Conservation (phyloP, 2,888 invertebrate species). For the Tyria jacobaeae region DNA sequence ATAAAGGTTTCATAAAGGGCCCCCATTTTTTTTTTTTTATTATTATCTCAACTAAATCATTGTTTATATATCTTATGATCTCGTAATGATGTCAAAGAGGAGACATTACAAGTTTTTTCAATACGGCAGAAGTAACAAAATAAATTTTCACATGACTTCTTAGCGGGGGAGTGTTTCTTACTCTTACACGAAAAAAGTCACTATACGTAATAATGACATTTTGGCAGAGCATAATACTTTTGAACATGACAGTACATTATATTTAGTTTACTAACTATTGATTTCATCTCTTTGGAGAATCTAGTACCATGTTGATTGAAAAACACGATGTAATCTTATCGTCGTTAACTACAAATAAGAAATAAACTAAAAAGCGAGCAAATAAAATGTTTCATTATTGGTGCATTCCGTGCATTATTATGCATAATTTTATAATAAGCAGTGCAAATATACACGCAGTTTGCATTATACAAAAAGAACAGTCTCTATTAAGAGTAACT, state of each 20-base stretch:
- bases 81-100: too few relatives aligned
- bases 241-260: slow-evolving; percentile 15
- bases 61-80: too few relatives aligned
- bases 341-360: slow-evolving; percentile 28
- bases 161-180: too few relatives aligned
- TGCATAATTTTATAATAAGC: slow-evolving; percentile 79
- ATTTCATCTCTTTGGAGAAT: not conserved
- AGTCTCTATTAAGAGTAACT: slow-evolving; percentile 32
- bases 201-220: not conserved
- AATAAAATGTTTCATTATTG: slow-evolving; percentile 71
- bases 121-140: too few relatives aligned
- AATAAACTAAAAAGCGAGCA: slow-evolving; percentile 69
- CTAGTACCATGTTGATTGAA: not conserved
- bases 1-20: too few relatives aligned
- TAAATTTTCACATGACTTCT: too few relatives aligned
- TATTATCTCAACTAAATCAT: too few relatives aligned
- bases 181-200: too few relatives aligned
- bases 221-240: not conserved
- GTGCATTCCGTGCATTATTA: slow-evolving; percentile 79
- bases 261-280: not conserved
- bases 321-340: slow-evolving; percentile 26
- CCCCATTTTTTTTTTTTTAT: too few relatives aligned
- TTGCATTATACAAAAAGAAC: slow-evolving; percentile 53
- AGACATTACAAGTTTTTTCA: too few relatives aligned
- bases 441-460: slow-evolving; percentile 79